A percentile compares a stretch with the other conserved stretches of the same genome.
Conservation (phyloP, 2,797 vertebrate genomes). For the Gallinago solitaria region DNA sequence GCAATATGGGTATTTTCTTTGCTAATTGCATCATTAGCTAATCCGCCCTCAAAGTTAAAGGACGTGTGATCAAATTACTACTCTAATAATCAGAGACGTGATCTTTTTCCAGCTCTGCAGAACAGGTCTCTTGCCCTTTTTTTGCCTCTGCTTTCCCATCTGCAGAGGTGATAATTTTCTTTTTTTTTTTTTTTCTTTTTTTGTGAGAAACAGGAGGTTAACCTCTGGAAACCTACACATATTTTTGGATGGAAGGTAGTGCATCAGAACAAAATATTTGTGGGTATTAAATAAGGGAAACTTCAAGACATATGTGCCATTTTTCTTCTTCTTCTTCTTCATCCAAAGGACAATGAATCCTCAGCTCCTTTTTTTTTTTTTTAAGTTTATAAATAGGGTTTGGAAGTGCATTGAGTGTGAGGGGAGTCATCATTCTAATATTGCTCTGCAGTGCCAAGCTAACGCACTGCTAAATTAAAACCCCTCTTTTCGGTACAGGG, state of each 20-base stretch:
- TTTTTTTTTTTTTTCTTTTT: not conserved
- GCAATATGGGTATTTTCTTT: not conserved
- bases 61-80: not conserved
- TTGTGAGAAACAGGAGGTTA: not conserved
- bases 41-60: not conserved
- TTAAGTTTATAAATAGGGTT: not conserved
- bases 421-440: not conserved
- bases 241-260: not conserved
- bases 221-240: not conserved
- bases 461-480: not conserved
- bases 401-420: not conserved
- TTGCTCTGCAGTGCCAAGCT: not conserved
- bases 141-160: not conserved
- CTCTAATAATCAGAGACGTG: not conserved
- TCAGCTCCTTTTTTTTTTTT: not conserved
- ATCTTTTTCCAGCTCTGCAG: not conserved
- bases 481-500: not conserved
- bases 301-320: not conserved
- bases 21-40: constrained; percentile 49
- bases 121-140: not conserved
- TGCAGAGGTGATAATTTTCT: not conserved
- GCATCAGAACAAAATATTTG: not conserved
- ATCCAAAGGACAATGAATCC: not conserved
- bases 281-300: not conserved
- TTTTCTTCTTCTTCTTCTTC: not conserved